A percentile compares a stretch with the other conserved stretches of the same genome.
Evolutionary conservation across 2,113 vertebrate species (phyloP).

Genomic region (Nibea albiflora): DNA sequence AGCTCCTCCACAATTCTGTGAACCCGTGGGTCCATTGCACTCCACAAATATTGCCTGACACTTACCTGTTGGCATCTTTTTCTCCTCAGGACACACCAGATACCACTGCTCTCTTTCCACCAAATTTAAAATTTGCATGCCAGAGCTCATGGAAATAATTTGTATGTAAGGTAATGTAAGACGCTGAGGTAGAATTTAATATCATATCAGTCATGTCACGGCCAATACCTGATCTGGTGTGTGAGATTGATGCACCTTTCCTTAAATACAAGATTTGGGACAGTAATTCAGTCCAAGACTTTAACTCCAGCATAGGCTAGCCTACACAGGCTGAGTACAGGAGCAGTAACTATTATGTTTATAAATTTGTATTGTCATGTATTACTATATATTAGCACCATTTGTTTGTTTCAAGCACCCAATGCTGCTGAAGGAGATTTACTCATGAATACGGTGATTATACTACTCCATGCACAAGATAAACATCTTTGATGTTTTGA

Average conservation of each 20-base stretch:
- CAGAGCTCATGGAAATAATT: neutral
- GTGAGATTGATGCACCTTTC: no score
- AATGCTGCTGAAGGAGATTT: neutral
- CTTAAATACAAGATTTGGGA: no score
- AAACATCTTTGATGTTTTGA: constrained; percentile 1
- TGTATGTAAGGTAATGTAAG: neutral
- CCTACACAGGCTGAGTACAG: no score
- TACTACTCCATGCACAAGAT: neutral
- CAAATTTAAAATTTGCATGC: neutral
- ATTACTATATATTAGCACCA: neutral
- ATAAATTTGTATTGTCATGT: neutral
- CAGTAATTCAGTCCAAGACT: no score
- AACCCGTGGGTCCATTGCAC: neutral
- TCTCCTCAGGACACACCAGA: neutral
- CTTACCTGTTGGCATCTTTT: neutral
- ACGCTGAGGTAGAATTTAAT: no score
- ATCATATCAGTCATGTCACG: no score
- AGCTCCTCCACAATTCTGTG: neutral
- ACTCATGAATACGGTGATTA: neutral
- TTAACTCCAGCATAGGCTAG: no score
- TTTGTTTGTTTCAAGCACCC: neutral
- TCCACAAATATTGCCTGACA: neutral
- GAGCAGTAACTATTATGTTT: neutral
- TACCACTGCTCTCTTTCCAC: neutral
- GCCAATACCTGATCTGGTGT: no score